These are phyloP conservation scores for Leucophenga varia DNA, from an alignment of 1,140 invertebrate species.

Conservation along the genomic window DNA sequence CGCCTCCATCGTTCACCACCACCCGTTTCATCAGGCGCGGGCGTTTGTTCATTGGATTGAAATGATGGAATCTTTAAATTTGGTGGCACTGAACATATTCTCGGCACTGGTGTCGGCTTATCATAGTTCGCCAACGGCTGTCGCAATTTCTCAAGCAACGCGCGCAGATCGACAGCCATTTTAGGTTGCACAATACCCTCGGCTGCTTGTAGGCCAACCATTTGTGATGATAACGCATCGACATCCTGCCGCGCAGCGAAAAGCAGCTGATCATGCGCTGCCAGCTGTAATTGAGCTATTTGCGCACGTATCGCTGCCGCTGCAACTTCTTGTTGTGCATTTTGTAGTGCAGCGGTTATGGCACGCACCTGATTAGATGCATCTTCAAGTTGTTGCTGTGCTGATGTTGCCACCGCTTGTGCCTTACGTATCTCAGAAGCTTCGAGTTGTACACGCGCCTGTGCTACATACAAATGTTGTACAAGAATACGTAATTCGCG, in stretches of 20 bases:
- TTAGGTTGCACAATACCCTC: conserved; percentile 48
- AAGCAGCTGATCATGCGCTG: conserved; percentile 48
- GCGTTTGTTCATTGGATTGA: too few relatives aligned
- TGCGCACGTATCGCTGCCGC: conserved; percentile 46
- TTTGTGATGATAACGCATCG: conserved; percentile 48
- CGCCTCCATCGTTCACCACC: too few relatives aligned
- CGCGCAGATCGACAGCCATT: conserved; percentile 37
- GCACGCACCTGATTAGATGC: conserved; percentile 48
- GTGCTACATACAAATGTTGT: conserved; percentile 51
- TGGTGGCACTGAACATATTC: conserved; percentile 14
- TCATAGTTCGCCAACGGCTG: conserved; percentile 40
- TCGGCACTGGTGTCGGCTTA: conserved; percentile 40
- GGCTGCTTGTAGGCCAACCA: conserved; percentile 52
- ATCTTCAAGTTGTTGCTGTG: conserved; percentile 42
- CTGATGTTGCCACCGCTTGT: conserved; percentile 38
- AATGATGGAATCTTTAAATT: too few relatives aligned
- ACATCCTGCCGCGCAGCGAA: conserved; percentile 53
- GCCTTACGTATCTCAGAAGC: conserved; percentile 49
- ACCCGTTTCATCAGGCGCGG: too few relatives aligned
- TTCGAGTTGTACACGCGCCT: conserved; percentile 50
- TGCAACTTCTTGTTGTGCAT: conserved; percentile 49
- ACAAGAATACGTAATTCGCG: conserved; percentile 38
- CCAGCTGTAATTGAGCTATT: conserved; percentile 50
- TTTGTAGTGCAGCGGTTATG: conserved; percentile 46
- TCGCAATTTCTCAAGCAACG: conserved; percentile 39